Conservation (phyloP, 2,797 vertebrate genomes). For the Cossypha dichroa region DNA sequence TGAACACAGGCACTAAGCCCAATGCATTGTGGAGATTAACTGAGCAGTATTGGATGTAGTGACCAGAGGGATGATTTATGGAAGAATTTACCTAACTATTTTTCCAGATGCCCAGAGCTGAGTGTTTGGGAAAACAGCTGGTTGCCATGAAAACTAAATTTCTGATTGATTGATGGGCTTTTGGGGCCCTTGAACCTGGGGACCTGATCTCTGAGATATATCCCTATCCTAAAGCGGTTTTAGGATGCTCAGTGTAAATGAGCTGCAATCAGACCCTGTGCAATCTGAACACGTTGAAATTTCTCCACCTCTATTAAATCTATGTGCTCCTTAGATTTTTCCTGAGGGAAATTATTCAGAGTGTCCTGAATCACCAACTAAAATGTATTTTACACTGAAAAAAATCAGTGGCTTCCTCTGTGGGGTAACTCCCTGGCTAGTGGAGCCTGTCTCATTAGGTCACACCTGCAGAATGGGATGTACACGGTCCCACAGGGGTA, state of each 20-base stretch:
- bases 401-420: neutral
- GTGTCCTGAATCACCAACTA: neutral
- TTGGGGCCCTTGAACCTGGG: neutral
- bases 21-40: neutral
- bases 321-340: neutral
- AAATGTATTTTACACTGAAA: neutral
- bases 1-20: neutral
- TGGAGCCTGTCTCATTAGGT: neutral
- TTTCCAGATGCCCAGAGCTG: neutral
- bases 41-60: neutral
- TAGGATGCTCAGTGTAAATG: neutral
- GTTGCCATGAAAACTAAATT: neutral
- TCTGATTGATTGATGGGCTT: neutral
- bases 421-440: neutral
- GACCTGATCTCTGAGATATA: fast-evolving
- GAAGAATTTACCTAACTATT: neutral
- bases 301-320: neutral
- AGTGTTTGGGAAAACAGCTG: neutral
- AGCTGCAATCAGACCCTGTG: neutral
- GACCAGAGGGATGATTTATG: neutral
- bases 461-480: neutral
- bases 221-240: neutral
- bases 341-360: neutral
- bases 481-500: neutral
- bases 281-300: neutral